phyloP scores from a whole-genome alignment of 2,888 invertebrate species.

The Torymus auratus region DNA sequence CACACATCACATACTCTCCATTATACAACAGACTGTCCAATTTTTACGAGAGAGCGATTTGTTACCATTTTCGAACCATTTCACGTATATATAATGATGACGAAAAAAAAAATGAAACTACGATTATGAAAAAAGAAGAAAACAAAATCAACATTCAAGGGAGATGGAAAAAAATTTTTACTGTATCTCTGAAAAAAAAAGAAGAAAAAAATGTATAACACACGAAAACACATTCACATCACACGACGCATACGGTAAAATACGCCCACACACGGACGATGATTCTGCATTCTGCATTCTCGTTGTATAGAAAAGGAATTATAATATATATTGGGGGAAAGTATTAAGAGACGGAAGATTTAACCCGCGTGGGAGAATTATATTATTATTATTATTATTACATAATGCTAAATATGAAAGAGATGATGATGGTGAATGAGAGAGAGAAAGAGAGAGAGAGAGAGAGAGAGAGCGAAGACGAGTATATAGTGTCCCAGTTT shows the following conservation, averaged over 20 bases:
- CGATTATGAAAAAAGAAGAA: no score
- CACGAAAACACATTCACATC: no score
- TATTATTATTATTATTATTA: conserved; percentile 20
- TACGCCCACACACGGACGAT: conserved; percentile 9
- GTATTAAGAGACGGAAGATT: neutral
- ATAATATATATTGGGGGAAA: conserved; percentile 10
- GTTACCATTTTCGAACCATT: no score
- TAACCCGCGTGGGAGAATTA: neutral
- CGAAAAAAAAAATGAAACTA: no score
- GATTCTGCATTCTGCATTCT: conserved; percentile 39
- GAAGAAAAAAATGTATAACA: no score
- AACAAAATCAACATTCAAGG: no score
- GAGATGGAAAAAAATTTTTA: conserved; percentile 9
- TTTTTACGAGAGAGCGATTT: no score
- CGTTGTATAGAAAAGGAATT: conserved; percentile 43
- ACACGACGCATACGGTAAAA: neutral
- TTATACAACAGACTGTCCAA: no score
- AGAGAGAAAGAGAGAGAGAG: no score
- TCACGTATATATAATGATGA: no score
- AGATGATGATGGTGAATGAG: neutral
- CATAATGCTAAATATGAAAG: neutral
- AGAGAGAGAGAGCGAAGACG: neutral
- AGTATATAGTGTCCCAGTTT: neutral
- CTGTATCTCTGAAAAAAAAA: conserved; percentile 7
- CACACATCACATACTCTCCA: no score